Evolutionary conservation across 2,888 invertebrate genomes (phyloP), one percentile per base, ranked within the genome.

Genomic region (Artemia sp.): DNA sequence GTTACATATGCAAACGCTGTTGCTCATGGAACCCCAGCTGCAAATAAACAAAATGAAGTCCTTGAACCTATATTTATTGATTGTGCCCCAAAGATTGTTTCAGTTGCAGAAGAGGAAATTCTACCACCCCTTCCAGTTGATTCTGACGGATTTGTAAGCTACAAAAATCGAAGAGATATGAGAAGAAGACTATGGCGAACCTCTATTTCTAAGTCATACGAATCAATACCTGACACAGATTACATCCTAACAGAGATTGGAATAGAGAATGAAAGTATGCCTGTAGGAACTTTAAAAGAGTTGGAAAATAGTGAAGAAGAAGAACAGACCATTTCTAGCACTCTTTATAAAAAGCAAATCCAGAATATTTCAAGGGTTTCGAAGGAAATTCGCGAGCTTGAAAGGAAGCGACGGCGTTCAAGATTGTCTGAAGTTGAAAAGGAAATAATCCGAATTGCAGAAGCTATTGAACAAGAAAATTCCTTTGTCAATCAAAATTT

Each of bases 91-190:
- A 58, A 58, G 64, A 24, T 58, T 58, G 64, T 58, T 24, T n/a
- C 24, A 24, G 64, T 58, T 58, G 64, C n/a, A 58, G 64, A 58
- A 24, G 64, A 58, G 11, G 76, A 78, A 52, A 74, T 77, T 67
- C 74, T 76, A 64, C 75, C 76, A 72, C 72, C 74, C 12, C 75
- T 76, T 50, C 75, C 77, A 0, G 75, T 76, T 51, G 81, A 79
- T 72, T 75, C 77, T 12, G 79, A 81, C 73, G 82, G 81, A 68
- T 82, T 82, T 73, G 78, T 81, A 71, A 81, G 82, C 75, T 79
- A 78, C 69, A 74, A 81, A 9, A 80, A 80, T 24, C 79, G 79
- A 74, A 80, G 78, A 73, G 80, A 80, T 73, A 76, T 78, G 69
- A 75, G 77, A 24, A 76, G 76, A 12, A 74, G 79, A 24, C 75